Base-by-base conservation (phyloP, 2,797 vertebrate species). In the Luscinia megarhynchos region DNA sequence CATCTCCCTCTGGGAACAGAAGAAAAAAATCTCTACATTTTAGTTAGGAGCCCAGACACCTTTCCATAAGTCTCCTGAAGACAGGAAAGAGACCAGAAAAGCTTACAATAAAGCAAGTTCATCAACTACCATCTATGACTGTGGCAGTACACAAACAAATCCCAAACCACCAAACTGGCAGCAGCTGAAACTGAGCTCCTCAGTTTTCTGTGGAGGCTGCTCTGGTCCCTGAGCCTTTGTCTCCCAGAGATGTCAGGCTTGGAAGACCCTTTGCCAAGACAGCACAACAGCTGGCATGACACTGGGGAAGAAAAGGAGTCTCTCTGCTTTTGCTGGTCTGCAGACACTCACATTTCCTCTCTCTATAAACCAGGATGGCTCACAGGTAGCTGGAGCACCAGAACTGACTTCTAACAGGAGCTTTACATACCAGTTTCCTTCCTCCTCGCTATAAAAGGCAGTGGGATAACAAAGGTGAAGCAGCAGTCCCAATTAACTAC, bases 401-500 rank as follows among this genome's bases (percentile, higher is more conserved):
- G 29, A 29, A 62, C 12, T 38, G 43, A 51, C 41, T 46, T 16
- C 18, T 11, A 55, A 70, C 5, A 46, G 45, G 12, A 54, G n/a
- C 27, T 73, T 79, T 45, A 59, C 15, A 6, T 1, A 45, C 3
- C 34, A 38, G 27, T 57, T 87, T 68, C 63, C 32, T 27, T 81
- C 21, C 61, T 77, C 15, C 14, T 77, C 32, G 38, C 51, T 61
- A 8, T 2, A 59, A 36, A 34, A 40, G 29, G 72, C 19, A 78
- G 38, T 4, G 34, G 26, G 55, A 68, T 29, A 51, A 55, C 27
- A 68, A n/a, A 63, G 34, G 51, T 72, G 46, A 74, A 74, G 27
- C 68, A 92, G 72, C 38, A 85, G 26, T 19, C 24, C 16, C 32
- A 86, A 34, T 66, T 94, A 92, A 93, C 24, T 24, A 54, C 50